These are phyloP conservation scores for Fregata magnificens DNA, from an alignment of 2,113 vertebrate genomes.

Conservation along the genomic window DNA sequence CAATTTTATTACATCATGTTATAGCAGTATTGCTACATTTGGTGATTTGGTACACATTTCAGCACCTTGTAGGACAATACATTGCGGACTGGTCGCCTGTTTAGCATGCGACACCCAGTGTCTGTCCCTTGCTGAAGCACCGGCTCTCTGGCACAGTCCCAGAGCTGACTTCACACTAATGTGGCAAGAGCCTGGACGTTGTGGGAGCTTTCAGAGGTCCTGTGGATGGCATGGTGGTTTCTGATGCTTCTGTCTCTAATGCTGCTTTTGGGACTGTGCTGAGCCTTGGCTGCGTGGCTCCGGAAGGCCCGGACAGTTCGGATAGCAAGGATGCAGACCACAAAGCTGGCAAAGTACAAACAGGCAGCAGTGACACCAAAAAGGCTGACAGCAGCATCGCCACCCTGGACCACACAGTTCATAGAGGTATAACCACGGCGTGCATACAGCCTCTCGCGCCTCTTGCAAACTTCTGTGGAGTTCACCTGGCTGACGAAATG, in stretches of 20 bases:
- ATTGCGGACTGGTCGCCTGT: rapidly evolving
- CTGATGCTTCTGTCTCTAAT: not conserved
- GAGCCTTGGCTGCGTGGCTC: not conserved
- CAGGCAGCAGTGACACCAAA: constrained; percentile 76
- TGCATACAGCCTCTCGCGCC: constrained; percentile 77
- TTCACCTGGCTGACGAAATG: constrained; percentile 83
- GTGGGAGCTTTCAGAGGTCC: not conserved
- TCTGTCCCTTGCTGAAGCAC: not conserved
- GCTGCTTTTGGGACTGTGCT: not conserved
- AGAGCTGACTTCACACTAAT: constrained; percentile 24
- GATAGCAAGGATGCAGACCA: constrained; percentile 71
- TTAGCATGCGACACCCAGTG: rapidly evolving
- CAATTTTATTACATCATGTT: not conserved
- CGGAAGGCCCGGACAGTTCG: not conserved
- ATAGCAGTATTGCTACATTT: not conserved
- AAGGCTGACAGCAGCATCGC: constrained; percentile 77
- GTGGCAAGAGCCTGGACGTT: not conserved
- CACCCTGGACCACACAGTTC: constrained; percentile 82
- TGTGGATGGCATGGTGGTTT: rapidly evolving
- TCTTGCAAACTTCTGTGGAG: constrained; percentile 77
- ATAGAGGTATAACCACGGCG: constrained; percentile 85
- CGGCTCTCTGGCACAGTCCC: not conserved
- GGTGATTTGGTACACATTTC: not conserved
- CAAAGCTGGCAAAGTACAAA: constrained; percentile 69
- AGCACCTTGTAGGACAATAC: not conserved